Evolutionary conservation across 2,888 invertebrate genomes (phyloP), one percentile per base, ranked within the genome.

Genomic region (Dynastes hyllus): DNA sequence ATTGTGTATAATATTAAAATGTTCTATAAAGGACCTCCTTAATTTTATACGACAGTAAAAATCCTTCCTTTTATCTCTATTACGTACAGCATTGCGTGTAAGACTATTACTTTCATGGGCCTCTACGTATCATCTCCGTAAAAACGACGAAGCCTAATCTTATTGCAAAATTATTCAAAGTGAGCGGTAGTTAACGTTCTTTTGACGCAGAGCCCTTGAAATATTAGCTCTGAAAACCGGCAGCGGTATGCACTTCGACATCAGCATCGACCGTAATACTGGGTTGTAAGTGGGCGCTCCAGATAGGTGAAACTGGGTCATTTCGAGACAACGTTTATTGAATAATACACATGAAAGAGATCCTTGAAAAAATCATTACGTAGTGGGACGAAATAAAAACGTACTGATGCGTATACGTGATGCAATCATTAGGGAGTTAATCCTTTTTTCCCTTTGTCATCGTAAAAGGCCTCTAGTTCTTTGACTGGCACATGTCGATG

Each of bases 221-320:
- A 63, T 63, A 63, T 63, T 63, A 63, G 32, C 63, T 63, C 32
- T 63, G 55, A 29, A 63, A 63, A 32, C 63, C 63, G 63, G 27
- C 32, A 11, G 55, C 55, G 22, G 16, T 22, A 58, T 63, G 63
- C 27, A 63, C 63, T 63, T 63, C 27, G 27, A 22, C 55, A 55
- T 55, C 63, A 11, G 32, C 63, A 32, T 63, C 63, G 63, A 58
- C 55, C 55, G 22, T 58, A 58, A 58, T 63, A 32, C 63, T 13
- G 8, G 32, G 63, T 29, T 63, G 29, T 63, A 63, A 63, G 63
- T 63, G 63, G 63, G 29, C 32, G 63, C 63, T 63, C 63, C 32
- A 63, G 63, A 63, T 66, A 69, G 69, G 69, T 69, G 69, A 69
- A 69, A 69, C 69, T 69, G 69, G 69, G 69, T 69, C 69, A 51